Evolutionary conservation across 2,888 invertebrate genomes (phyloP).

Genomic region (Therioaphis trifolii): DNA sequence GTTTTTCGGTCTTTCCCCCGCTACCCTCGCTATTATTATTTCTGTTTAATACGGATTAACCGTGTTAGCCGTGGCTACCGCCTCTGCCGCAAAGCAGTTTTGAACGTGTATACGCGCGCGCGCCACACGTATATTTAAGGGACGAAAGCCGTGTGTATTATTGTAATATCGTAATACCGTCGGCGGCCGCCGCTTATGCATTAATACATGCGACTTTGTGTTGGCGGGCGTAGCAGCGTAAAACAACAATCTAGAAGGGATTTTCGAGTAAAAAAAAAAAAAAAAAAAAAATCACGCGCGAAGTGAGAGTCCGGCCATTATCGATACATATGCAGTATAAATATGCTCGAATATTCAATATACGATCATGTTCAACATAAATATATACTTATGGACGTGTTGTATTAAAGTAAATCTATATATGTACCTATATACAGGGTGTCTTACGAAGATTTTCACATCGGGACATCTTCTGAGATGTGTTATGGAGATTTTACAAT

Average conservation of each 20-base stretch:
- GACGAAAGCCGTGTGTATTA: neutral
- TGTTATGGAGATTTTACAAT: no score
- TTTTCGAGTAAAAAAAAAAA: neutral
- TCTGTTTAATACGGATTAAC: constrained; percentile 58
- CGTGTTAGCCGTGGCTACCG: constrained; percentile 8
- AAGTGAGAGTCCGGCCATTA: constrained; percentile 35
- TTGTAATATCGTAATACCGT: constrained; percentile 3
- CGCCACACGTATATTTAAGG: neutral
- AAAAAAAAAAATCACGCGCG: neutral
- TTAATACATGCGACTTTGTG: constrained; percentile 16
- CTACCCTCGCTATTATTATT: constrained; percentile 33
- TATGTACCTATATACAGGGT: no score
- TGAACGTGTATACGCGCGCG: neutral
- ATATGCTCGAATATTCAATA: no score
- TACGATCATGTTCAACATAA: no score
- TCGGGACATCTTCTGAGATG: no score
- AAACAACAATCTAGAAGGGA: constrained; percentile 7
- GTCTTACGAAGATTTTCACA: no score
- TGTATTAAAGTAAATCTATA: no score
- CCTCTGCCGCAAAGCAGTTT: neutral
- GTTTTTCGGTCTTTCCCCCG: constrained; percentile 10
- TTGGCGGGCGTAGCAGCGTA: neutral
- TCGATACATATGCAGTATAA: neutral
- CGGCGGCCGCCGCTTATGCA: neutral
- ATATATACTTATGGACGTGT: no score